Conservation (phyloP, 2,888 invertebrate genomes). For the Auanema freiburgensis region DNA sequence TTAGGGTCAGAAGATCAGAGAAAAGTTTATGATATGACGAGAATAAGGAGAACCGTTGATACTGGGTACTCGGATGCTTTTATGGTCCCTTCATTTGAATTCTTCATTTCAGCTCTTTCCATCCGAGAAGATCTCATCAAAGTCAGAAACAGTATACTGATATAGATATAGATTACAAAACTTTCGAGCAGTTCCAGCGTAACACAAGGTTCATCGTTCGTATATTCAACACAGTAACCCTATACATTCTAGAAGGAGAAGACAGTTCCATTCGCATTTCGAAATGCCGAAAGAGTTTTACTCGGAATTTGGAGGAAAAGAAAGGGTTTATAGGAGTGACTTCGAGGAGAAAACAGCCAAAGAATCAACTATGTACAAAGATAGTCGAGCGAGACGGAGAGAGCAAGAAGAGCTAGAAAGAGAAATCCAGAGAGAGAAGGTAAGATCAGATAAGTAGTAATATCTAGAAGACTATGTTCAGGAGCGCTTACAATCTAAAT, state of each 20-base stretch:
- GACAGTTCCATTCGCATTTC: slow-evolving; percentile 44
- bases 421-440: slow-evolving; percentile 46
- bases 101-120: neutral
- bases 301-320: slow-evolving; percentile 42
- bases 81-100: too few species aligned
- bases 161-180: slow-evolving; percentile 59
- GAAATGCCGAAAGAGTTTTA: slow-evolving; percentile 55
- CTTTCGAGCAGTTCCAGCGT: slow-evolving; percentile 60
- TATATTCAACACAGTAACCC: neutral
- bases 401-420: slow-evolving; percentile 53
- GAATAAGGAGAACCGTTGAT: slow-evolving; percentile 19
- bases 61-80: slow-evolving; percentile 3
- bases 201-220: slow-evolving; percentile 24
- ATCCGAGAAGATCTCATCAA: neutral
- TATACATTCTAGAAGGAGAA: slow-evolving; percentile 29
- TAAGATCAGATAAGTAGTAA: neutral
- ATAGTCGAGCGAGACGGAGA: slow-evolving; percentile 47
- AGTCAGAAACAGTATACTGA: slow-evolving; percentile 50
- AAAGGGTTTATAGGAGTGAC: slow-evolving; percentile 39
- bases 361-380: slow-evolving; percentile 41
- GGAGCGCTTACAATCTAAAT: slow-evolving; percentile 36
- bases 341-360: slow-evolving; percentile 41
- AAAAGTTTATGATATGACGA: slow-evolving; percentile 38
- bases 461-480: slow-evolving; percentile 1
- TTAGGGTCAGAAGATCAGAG: slow-evolving; percentile 53